phyloP scores from a whole-genome alignment of 2,888 invertebrate species.

The Mesorhabditis spiculigera region DNA sequence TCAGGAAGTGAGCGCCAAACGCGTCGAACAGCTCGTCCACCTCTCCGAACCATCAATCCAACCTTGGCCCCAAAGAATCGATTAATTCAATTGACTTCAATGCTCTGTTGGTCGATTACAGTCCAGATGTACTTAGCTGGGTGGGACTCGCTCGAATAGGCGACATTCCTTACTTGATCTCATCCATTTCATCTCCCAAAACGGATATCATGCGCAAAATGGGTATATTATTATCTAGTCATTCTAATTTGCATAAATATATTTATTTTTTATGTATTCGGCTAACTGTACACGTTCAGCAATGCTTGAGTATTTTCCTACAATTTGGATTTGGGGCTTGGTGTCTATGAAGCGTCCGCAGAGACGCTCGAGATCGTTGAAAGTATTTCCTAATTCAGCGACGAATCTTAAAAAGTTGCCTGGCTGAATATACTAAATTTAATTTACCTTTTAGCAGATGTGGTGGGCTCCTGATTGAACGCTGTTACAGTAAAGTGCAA shows the following conservation, averaged over 20 bases:
- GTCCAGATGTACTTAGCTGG: conserved; percentile 12
- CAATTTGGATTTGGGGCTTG: conserved; percentile 15
- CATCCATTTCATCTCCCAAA: too few relatives aligned
- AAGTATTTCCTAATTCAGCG: conserved; percentile 36
- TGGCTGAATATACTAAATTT: background rate
- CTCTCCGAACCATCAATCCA: background rate
- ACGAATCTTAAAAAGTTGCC: conserved; percentile 27
- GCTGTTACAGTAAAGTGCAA: conserved; percentile 66
- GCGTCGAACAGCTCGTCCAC: background rate
- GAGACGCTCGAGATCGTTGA: conserved; percentile 43
- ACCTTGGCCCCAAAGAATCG: background rate
- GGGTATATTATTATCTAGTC: too few relatives aligned
- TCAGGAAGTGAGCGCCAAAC: background rate
- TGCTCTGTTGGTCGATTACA: background rate
- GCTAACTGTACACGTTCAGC: too few relatives aligned
- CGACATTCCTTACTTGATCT: too few relatives aligned
- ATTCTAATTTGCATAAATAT: too few relatives aligned
- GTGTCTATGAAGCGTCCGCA: conserved; percentile 13
- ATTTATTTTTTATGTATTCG: too few relatives aligned
- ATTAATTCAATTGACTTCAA: conserved; percentile 6
- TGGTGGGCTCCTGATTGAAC: conserved; percentile 47
- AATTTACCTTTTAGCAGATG: conserved; percentile 40
- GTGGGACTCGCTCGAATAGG: conserved; percentile 4
- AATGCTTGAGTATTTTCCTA: too few relatives aligned
- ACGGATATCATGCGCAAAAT: too few relatives aligned